These are phyloP conservation scores for Heliconius charithonia DNA, from an alignment of 2,888 invertebrate species.

Conservation along the genomic window DNA sequence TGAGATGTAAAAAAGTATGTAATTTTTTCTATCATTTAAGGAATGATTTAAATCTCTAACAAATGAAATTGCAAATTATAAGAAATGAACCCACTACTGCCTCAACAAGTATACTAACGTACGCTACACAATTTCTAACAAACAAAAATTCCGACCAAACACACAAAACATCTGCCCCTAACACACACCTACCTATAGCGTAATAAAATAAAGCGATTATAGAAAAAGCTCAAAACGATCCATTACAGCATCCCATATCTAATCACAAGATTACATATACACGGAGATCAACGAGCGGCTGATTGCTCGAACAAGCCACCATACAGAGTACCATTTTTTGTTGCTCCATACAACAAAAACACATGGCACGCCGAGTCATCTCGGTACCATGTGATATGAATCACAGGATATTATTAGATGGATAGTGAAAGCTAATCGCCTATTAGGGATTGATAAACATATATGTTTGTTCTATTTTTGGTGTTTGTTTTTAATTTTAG, in stretches of 20 bases:
- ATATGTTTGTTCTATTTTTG: background rate
- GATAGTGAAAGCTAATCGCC: slow-evolving; percentile 25
- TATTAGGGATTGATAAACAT: slow-evolving; percentile 3
- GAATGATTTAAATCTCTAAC: background rate
- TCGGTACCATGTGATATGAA: slow-evolving; percentile 32
- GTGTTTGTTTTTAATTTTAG: background rate
- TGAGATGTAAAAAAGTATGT: background rate
- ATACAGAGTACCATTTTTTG: background rate
- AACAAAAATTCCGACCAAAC: background rate
- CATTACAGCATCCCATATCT: slow-evolving; percentile 18
- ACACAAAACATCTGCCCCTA: background rate
- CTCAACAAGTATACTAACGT: background rate
- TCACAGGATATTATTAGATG: slow-evolving; percentile 27
- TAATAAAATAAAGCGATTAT: slow-evolving; percentile 10
- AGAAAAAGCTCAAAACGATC: slow-evolving; percentile 6
- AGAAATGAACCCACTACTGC: background rate
- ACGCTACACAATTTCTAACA: background rate
- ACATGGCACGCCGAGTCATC: slow-evolving; percentile 26
- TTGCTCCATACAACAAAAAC: slow-evolving; percentile 19
- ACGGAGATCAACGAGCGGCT: slow-evolving; percentile 24
- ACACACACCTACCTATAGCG: background rate
- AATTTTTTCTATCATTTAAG: background rate
- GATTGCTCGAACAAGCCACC: slow-evolving; percentile 24
- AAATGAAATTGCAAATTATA: background rate
- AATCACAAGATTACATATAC: slow-evolving; percentile 10